Base-by-base conservation (phyloP, 2,113 vertebrate genomes). In the Cichladusa arquata region DNA sequence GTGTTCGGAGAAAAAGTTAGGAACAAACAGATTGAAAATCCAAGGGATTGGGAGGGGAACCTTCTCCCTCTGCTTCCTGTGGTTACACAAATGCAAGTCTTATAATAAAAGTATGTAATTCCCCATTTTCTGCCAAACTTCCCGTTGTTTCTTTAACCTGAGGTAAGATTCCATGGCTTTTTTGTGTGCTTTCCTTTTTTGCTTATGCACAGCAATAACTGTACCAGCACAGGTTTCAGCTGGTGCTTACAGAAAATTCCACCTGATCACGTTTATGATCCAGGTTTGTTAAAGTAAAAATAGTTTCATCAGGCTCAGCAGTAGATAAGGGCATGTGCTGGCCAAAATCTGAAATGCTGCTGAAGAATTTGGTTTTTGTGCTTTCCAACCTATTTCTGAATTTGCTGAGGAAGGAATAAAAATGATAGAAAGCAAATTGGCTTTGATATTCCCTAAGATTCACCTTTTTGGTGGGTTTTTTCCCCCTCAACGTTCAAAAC, bases 141-240 rank as follows among this genome's bases (percentile, higher is more conserved):
- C 22, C 48, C 22, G 14, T 66, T 78, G 15, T 51, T 86, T 79
- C 51, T 91, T 88, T 74, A 78, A 58, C 47, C 67, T 79, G 33
- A 70, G 33, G 20, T 77, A 73, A 81, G 34, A 56, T 62, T 71
- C 14, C 38, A 36, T 2, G 1, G 42, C 2, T 14, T 42, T 80
- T 77, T 20, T 19, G 9, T 56, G 24, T 20, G 24, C 19, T 76
- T 74, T 81, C 31, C 16, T 47, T 67, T 84, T 81, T 62, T 45
- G n/a, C 42, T 90, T 74, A 31, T 31, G 16, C 5, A 20, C 48
- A 86, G 73, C 64, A 91, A 22, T 81, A 88, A 57, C 40, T 67
- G 48, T 44, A 64, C 47, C 56, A 33, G 57, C 25, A 36, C 36
- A 88, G 44, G 36, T 81, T 92, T 81, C 89, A 94, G 73, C 44